Evolutionary conservation across 2,888 invertebrate species (phyloP).

Genomic region (Cepaea hortensis): DNA sequence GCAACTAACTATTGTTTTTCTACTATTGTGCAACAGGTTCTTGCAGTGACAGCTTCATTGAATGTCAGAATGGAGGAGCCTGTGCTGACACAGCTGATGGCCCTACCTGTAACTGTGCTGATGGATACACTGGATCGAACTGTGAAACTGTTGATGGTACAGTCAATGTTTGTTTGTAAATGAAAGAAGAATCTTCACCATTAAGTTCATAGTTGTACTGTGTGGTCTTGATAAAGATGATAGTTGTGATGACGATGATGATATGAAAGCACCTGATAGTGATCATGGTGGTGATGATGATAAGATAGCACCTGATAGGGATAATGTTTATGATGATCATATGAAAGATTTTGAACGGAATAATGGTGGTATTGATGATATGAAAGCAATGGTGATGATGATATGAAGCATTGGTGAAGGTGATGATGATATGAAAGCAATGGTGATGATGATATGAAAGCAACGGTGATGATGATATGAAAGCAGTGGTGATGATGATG

Average conservation of each 20-base stretch:
- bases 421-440: too few relatives aligned
- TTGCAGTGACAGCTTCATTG: conserved; percentile 3
- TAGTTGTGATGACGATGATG: not conserved
- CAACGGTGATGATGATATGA: too few relatives aligned
- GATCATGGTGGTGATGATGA: too few relatives aligned
- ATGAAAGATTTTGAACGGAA: too few relatives aligned
- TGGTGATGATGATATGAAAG: not conserved
- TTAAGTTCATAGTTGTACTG: too few relatives aligned
- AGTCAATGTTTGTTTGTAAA: not conserved
- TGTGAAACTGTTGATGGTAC: conserved; percentile 23
- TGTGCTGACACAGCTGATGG: conserved; percentile 33
- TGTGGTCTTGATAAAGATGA: not conserved
- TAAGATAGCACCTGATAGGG: too few relatives aligned
- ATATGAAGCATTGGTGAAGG: not conserved
- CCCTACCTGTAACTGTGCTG: conserved; percentile 15
- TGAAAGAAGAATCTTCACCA: too few relatives aligned
- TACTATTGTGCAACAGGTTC: not conserved
- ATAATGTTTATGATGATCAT: too few relatives aligned
- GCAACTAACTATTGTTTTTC: not conserved
- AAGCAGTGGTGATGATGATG: not conserved
- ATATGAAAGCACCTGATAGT: too few relatives aligned
- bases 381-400: not conserved
- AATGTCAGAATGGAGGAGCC: conserved; percentile 33
- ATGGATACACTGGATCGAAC: conserved; percentile 16
- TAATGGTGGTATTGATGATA: too few relatives aligned